phyloP scores from a whole-genome alignment of 1,140 invertebrate genomes.

The Nephotettix cincticeps region DNA sequence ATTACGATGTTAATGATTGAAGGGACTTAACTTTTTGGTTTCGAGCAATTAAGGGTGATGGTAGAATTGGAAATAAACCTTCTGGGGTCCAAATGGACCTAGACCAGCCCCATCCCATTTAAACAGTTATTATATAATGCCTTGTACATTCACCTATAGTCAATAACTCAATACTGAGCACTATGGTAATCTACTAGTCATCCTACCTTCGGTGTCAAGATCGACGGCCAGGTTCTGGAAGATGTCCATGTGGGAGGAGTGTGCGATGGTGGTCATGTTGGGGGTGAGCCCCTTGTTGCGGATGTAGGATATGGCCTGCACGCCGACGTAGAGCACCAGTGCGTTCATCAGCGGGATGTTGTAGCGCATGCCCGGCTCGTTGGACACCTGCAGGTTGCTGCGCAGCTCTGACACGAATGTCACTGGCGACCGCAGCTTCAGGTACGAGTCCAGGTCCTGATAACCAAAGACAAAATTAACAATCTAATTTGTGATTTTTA shows the following conservation, averaged over 20 bases:
- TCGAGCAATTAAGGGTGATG: no score
- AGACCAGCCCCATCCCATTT: no score
- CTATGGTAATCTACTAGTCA: no score
- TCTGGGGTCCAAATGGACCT: no score
- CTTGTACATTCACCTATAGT: no score
- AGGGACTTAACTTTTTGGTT: no score
- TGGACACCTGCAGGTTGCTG: constrained; percentile 80
- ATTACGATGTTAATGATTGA: no score
- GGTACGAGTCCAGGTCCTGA: constrained; percentile 90
- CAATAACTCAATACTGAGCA: no score
- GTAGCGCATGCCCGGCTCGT: constrained; percentile 88
- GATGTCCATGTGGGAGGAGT: constrained; percentile 98
- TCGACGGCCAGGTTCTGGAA: constrained; percentile 98
- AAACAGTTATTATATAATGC: no score
- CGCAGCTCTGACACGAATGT: constrained; percentile 92
- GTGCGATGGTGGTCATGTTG: constrained; percentile 94
- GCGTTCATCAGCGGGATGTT: constrained; percentile 97
- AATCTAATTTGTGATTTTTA: no score
- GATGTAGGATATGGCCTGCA: constrained; percentile 89
- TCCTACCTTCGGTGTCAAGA: constrained; percentile 89
- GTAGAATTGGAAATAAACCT: no score
- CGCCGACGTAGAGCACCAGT: constrained; percentile 95
- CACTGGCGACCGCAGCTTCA: constrained; percentile 92
- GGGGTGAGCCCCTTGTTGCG: constrained; percentile 85
- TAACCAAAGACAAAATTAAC: no score